Conservation (phyloP, 2,888 invertebrate genomes). For the Tetragonula carbonaria region DNA sequence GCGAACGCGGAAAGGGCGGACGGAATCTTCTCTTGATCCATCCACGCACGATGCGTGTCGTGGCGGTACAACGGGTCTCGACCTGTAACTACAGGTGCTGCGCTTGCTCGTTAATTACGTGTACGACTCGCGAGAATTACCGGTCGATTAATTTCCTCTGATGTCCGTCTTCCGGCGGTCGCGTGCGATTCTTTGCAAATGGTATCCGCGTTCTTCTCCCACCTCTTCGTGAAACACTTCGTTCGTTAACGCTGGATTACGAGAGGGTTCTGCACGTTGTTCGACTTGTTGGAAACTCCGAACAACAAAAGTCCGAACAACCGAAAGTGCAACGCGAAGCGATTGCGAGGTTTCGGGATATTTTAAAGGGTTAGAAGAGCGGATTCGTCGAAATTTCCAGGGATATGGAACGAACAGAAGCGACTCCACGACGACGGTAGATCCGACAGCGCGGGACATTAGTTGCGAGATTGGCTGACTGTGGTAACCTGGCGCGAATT, state of each 20-base stretch:
- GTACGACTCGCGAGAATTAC: slow-evolving; percentile 75
- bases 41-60: slow-evolving; percentile 58
- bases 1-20: slow-evolving; percentile 59
- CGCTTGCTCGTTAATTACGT: slow-evolving; percentile 77
- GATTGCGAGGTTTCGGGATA: too few relatives aligned
- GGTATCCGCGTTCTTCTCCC: slow-evolving; percentile 7
- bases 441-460: slow-evolving; percentile 52
- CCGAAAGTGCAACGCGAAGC: too few relatives aligned
- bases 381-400: background rate
- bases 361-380: too few relatives aligned
- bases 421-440: slow-evolving; percentile 8
- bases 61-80: slow-evolving; percentile 56
- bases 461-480: slow-evolving; percentile 60
- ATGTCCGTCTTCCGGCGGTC: slow-evolving; percentile 52
- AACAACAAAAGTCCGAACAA: too few relatives aligned
- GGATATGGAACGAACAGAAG: background rate
- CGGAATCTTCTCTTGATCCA: slow-evolving; percentile 73
- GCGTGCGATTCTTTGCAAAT: slow-evolving; percentile 24
- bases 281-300: background rate
- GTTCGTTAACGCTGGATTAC: background rate
- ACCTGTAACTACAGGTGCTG: slow-evolving; percentile 72
- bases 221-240: background rate
- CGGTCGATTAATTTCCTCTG: slow-evolving; percentile 74
- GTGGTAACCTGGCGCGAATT: slow-evolving; percentile 76
- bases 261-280: background rate